Percentiles rank a stretch among this genome's conserved stretches.
Conservation (phyloP, 2,113 vertebrate species). For the Pseudois nayaur region DNA sequence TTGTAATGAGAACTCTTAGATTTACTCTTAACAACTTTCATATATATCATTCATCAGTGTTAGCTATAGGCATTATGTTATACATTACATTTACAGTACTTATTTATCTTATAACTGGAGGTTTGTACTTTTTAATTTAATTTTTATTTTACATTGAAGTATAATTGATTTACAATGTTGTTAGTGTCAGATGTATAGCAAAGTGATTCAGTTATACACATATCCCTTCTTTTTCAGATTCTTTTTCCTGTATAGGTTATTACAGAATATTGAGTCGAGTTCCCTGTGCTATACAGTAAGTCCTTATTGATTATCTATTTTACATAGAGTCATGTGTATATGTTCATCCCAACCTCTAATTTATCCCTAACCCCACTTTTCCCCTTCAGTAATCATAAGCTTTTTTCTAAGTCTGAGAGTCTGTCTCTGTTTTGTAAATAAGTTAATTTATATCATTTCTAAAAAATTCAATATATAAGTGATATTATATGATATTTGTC, state of each 20-base stretch:
- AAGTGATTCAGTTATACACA: neutral
- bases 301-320: neutral
- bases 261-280: accelerated
- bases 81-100: neutral
- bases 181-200: neutral
- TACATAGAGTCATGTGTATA: neutral
- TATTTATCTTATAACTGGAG: neutral
- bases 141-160: neutral
- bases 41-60: neutral
- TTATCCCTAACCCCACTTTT: neutral
- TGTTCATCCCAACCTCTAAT: neutral
- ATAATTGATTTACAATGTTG: neutral
- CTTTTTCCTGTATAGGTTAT: neutral
- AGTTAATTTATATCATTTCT: neutral
- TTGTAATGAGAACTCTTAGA: neutral
- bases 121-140: neutral
- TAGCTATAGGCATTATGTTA: neutral
- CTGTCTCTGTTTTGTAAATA: neutral
- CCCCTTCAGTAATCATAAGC: neutral
- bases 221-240: neutral
- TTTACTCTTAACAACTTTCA: neutral
- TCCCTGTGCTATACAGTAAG: neutral
- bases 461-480: neutral
- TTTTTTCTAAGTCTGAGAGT: neutral
- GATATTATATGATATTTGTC: neutral